These are phyloP conservation scores for Oligia latruncula DNA, from an alignment of 2,888 invertebrate genomes.

Conservation along the genomic window DNA sequence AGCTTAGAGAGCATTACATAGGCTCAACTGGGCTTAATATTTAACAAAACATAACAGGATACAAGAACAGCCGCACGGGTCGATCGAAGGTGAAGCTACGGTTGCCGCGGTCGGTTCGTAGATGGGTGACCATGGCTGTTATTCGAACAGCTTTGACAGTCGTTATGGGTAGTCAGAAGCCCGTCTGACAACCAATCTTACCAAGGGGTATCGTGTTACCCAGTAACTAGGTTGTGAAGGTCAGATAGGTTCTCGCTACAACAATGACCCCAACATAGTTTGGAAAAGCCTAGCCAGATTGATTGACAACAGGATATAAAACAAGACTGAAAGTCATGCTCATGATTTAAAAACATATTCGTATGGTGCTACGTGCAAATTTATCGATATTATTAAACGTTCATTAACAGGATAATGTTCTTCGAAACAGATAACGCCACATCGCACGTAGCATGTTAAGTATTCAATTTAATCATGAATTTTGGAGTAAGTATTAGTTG, in stretches of 20 bases:
- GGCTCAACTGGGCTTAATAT: not conserved
- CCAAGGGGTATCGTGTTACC: not conserved
- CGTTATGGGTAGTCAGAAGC: not conserved
- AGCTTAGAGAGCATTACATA: not conserved
- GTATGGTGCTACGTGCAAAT: not conserved
- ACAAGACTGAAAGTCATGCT: not conserved
- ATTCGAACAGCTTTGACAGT: not conserved
- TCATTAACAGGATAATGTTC: slow-evolving; percentile 45
- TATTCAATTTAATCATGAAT: slow-evolving; percentile 5
- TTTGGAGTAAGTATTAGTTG: not conserved
- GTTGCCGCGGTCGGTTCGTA: not conserved
- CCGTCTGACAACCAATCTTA: not conserved
- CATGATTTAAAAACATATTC: slow-evolving; percentile 9
- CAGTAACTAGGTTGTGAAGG: not conserved
- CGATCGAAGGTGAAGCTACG: not conserved
- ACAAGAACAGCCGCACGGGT: not conserved
- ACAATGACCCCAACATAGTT: not conserved
- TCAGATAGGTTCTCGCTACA: not conserved
- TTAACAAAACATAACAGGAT: not conserved
- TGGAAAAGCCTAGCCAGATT: not conserved
- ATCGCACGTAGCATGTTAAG: not conserved
- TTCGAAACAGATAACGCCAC: slow-evolving; percentile 31
- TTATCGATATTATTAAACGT: slow-evolving; percentile 29
- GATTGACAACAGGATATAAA: slow-evolving; percentile 2
- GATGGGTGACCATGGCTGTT: not conserved